Evolutionary conservation across 2,888 invertebrate species (phyloP), one percentile per base, ranked within the genome.

Genomic region (Lacanobia oleracea): DNA sequence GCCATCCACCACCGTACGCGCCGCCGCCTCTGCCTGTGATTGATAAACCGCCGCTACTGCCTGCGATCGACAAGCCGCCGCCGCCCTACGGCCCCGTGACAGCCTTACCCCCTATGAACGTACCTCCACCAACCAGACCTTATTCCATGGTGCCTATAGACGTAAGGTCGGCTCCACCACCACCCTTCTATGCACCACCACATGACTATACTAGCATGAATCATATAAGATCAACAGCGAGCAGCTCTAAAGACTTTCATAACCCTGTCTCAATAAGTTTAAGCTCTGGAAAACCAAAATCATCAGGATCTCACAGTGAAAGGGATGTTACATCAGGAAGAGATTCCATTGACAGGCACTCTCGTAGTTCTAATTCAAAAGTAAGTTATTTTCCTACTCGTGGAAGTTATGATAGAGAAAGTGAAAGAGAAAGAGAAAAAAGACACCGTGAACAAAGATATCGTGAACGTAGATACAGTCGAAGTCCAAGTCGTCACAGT

Each of bases 401-500:
- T 62, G 91, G 77, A 51, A 72, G 75, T 56, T 79, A 79, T 72
- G 87, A 88, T 14, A 84, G 72, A 77, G 85, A 83, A 57, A 73
- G 65, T 72, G 69, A 74, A 16, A 85, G 75, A 57, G 83, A 88
- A 70, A 84, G 82, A 72, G 83, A 84, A 27, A 83, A 83, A 51
- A 88, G 86, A 74, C 83, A 89, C 50, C 80, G 74, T 67, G 86
- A 85, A 65, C 82, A 78, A 43, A 82, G 82, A 67, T 78, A 87
- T n/a, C n/a, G n/a, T n/a, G 86, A 85, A 65, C 82, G 79, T 43
- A 82, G 82, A 67, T 78, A 87, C 63, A 90, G 89, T 72, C 88
- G 86, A 27, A 93, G 93, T 79, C 91, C 91, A 9, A 89, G 89
- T 18, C 84, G 81, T 57, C 74, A 40, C 4, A 88, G 89, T 81